Base-by-base conservation (phyloP, 2,797 vertebrate species). In the Hipposideros larvatus region DNA sequence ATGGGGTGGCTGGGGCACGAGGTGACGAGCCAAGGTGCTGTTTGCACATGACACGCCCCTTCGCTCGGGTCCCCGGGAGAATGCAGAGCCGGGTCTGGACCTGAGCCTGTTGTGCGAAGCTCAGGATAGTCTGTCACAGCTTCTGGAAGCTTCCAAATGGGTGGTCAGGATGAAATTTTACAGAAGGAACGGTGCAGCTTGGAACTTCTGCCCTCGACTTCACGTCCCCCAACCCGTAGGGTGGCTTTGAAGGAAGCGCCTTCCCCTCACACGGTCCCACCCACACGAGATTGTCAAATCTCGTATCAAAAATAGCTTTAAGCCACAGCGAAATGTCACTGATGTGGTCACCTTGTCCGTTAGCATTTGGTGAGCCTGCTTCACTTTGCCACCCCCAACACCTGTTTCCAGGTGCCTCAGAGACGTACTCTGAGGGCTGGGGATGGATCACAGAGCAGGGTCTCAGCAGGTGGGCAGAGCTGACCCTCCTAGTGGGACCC, bases 271-370 rank as follows among this genome's bases (percentile, higher is more conserved):
- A 13, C 1, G 15, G 57, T 31, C 57, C n/a, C 16, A 0, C 11
- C 4, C 5, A 0, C 18, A 10, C 26, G 22, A 34, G 34, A 8
- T 7, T 8, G 21, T 77, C 41, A 28, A 34, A 26, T 63, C 61
- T 13, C 0, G 0, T 10, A 24, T 48, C 34, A 16, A 16, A 70
- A n/a, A 3, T 26, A 14, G 46, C 28, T 16, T 7, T 5, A 11
- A 31, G 22, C 48, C 16, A 0, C 16, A 19, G 61, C 26, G 0
- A n/a, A 15, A 26, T 6, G 0, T 6, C 15, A 2, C 16, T 11
- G 4, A 0, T 1, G 0, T 9, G 0, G 1, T 22, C 5, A 0
- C n/a, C 31, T 48, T 48, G 37, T 24, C 53, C 6, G 0, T 7
- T 4, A 9, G 34, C 31, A 6, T 16, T 22, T 18, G 11, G 46